Evolutionary conservation across 2,113 vertebrate species (phyloP), one percentile per base, ranked within the genome.

Genomic region (Guaruba guarouba): DNA sequence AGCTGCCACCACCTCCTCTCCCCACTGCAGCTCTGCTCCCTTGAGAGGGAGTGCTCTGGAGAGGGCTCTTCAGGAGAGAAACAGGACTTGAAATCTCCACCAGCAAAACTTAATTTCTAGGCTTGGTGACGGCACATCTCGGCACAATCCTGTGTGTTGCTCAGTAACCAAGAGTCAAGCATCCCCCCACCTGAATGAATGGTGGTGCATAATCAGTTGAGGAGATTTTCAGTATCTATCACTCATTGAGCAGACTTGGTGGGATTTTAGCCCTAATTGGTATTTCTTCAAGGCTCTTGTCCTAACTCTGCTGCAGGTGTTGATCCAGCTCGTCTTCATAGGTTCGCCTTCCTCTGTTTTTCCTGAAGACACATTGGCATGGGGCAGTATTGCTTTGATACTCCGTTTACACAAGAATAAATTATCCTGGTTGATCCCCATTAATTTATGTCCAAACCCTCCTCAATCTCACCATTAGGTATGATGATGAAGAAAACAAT

Each of bases 41-140:
- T 46, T 8, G 17, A 27, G 22, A 18, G 28, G 22, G 31, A 7
- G 4, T 4, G 9, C 0, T 62, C 41, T 1, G 1, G 20, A 57
- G 37, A 62, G 29, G 31, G 27, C 14, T 67, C 10, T 27, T 33
- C 29, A 31, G 46, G 13, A 85, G 5, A 78, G n/a, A 43, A 23
- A 25, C 17, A 61, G 70, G 44, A 55, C 24, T 52, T 52, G 35
- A 51, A 46, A 10, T 44, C 48, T 71, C 51, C 25, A 16, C 14
- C 18, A 46, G 28, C 9, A 49, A n/a, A 71, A 82, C 22, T 11
- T 18, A 1, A 10, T 75, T 57, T 71, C 37, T 70, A 51, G 43
- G 5, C 48, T 46, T 46, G 23, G 11, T 23, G 43, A 75, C 12
- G 25, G n/a, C 51, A 28, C 17, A 17, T 24, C 31, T 25, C 67